Conservation (phyloP, 2,113 vertebrate genomes). For the Sapayoa aenigma region DNA sequence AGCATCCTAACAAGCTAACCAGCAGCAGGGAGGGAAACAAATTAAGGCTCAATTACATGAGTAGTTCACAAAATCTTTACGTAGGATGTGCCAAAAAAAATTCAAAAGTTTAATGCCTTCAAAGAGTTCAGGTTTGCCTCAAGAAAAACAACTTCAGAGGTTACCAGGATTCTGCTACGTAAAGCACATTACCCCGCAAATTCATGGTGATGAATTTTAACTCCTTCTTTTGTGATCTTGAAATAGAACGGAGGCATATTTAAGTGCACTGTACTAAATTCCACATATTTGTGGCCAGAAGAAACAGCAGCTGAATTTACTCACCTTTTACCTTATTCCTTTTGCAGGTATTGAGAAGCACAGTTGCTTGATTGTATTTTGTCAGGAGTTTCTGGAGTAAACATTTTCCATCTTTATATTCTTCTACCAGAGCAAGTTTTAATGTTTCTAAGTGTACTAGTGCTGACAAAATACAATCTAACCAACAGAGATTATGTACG, state of each 20-base stretch:
- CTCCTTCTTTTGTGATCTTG: neutral
- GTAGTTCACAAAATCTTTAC: neutral
- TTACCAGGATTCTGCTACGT: neutral
- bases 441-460: slow-evolving; percentile 82
- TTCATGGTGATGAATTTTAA: neutral
- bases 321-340: slow-evolving; percentile 65
- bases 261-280: neutral
- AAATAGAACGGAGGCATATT: neutral
- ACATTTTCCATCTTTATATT: slow-evolving; percentile 33
- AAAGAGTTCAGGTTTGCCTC: neutral
- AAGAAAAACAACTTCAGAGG: neutral
- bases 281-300: neutral
- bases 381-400: slow-evolving; percentile 75
- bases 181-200: neutral
- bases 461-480: slow-evolving; percentile 85
- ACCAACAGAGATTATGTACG: slow-evolving; percentile 83
- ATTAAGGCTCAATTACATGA: neutral
- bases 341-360: slow-evolving; percentile 56
- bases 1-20: neutral
- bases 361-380: slow-evolving; percentile 72
- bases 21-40: neutral
- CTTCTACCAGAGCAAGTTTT: slow-evolving; percentile 34
- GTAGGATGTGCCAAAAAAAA: neutral
- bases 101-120: neutral
- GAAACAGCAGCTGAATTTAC: neutral